Base-by-base conservation (phyloP, 1,140 invertebrate genomes). In the Sycobia sp. region DNA sequence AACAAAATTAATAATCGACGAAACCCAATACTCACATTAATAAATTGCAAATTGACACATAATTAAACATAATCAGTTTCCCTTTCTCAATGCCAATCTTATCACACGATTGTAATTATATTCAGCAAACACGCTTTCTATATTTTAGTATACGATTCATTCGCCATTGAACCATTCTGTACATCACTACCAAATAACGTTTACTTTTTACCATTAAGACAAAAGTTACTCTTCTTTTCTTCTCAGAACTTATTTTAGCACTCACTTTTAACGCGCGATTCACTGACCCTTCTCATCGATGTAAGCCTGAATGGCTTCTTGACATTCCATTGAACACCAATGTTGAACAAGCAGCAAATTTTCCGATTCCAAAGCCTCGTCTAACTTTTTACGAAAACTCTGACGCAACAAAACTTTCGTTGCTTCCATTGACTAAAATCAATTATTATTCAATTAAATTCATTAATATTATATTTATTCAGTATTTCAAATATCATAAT, bases 251-350 rank as follows among this genome's bases (percentile, higher is more conserved):
- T 51, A 14, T 44, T 18, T 56, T 58, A 62, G 59, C 50, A 63
- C 56, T 11, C 11, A 51, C 39, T 34, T 67, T 67, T 66, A 43
- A 53, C 50, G n/a, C n/a, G n/a, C n/a, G n/a, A 62, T 63, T 76
- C 67, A 76, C 46, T 76, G 71, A 60, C 77, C 67, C 55, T 80
- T 78, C 38, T 76, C 79, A n/a, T 79, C 74, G 14, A 81, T 70
- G 41, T 80, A 82, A 60, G 68, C 70, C 70, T 77, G 76, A 63
- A 81, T 80, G 56, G 75, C 74, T 62, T 74, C 66, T 71, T 88
- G 86, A 76, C 86, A 88, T 69, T 89, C 87, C 1, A 74, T 61
- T n/a, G 85, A 85, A 58, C 80, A 82, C 89, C 89, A 91, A 62
- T 89, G 87, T 41, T 89, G 82, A 11, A 86, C 75, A 22, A 90